phyloP scores from a whole-genome alignment of 2,888 invertebrate genomes.

The Pseudanteris insignis region DNA sequence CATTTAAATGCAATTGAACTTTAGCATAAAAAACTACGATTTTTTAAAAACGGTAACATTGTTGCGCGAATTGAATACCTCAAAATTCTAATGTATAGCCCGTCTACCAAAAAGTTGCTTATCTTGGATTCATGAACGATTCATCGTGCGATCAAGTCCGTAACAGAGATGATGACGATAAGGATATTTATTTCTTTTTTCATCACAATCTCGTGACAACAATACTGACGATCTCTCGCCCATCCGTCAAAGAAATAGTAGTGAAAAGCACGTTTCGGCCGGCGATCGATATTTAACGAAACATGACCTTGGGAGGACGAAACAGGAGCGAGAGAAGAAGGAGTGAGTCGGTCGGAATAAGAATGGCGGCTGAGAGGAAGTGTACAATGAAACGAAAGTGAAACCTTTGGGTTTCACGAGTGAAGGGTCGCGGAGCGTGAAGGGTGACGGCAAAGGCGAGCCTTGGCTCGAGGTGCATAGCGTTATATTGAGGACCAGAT shows the following conservation, averaged over 20 bases:
- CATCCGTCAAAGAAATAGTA: slow-evolving; percentile 8
- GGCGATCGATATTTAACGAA: slow-evolving; percentile 39
- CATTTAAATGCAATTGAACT: too few species aligned
- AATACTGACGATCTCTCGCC: slow-evolving; percentile 17
- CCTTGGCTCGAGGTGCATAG: slow-evolving; percentile 29
- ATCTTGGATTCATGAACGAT: too few species aligned
- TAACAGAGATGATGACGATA: too few species aligned
- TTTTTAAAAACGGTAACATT: too few species aligned
- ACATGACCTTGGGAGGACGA: slow-evolving; percentile 32
- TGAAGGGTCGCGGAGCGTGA: slow-evolving; percentile 17
- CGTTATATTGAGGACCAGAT: slow-evolving; percentile 47
- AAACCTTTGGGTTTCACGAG: slow-evolving; percentile 20
- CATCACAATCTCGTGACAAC: too few species aligned
- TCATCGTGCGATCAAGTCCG: too few species aligned
- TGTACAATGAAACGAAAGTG: slow-evolving; percentile 36
- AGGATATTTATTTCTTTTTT: too few species aligned
- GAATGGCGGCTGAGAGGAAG: slow-evolving; percentile 8
- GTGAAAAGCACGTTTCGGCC: slow-evolving; percentile 16
- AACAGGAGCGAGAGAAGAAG: slow-evolving; percentile 1
- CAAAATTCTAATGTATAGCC: too few species aligned
- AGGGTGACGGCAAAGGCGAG: slow-evolving; percentile 35
- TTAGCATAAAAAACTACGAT: too few species aligned
- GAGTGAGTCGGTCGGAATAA: slow-evolving; percentile 2
- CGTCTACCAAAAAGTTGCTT: too few species aligned
- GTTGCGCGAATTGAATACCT: too few species aligned